Conservation (phyloP, 2,888 invertebrate species). For the Carcina quercana region DNA sequence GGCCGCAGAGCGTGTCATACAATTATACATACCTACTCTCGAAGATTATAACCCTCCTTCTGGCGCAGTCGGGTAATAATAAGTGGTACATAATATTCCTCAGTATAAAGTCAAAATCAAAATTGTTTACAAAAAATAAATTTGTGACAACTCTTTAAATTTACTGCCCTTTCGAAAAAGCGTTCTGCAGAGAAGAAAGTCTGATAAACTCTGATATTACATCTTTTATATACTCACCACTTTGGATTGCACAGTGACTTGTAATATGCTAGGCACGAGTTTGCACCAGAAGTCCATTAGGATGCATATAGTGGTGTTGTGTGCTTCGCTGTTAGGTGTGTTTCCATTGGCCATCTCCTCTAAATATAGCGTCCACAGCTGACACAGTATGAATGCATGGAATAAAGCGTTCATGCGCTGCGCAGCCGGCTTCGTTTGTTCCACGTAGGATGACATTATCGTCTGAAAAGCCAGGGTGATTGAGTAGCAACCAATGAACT, state of each 20-base stretch:
- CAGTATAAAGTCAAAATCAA: too few relatives aligned
- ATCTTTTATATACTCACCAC: slow-evolving; percentile 76
- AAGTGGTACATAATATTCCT: too few relatives aligned
- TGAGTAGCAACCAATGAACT: background rate
- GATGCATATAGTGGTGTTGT: slow-evolving; percentile 84
- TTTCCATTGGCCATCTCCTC: slow-evolving; percentile 86
- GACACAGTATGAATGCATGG: slow-evolving; percentile 97
- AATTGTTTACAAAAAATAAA: too few relatives aligned
- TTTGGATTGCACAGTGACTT: slow-evolving; percentile 86
- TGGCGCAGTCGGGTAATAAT: too few relatives aligned
- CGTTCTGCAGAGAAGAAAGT: too few relatives aligned
- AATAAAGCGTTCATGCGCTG: slow-evolving; percentile 97
- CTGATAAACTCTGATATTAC: too few relatives aligned
- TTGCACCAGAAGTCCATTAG: slow-evolving; percentile 99
- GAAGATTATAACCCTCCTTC: too few relatives aligned
- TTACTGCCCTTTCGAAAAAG: too few relatives aligned
- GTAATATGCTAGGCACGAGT: slow-evolving; percentile 95
- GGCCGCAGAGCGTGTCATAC: too few relatives aligned
- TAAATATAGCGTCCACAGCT: slow-evolving; percentile 98
- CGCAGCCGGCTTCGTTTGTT: slow-evolving; percentile 85
- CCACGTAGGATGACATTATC: slow-evolving; percentile 97
- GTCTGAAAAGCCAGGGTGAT: slow-evolving; percentile 57
- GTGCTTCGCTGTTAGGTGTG: slow-evolving; percentile 80
- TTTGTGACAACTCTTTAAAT: too few relatives aligned
- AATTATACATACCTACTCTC: too few relatives aligned